Conservation (phyloP, 2,888 invertebrate species). For the Sepiola atlantica region DNA sequence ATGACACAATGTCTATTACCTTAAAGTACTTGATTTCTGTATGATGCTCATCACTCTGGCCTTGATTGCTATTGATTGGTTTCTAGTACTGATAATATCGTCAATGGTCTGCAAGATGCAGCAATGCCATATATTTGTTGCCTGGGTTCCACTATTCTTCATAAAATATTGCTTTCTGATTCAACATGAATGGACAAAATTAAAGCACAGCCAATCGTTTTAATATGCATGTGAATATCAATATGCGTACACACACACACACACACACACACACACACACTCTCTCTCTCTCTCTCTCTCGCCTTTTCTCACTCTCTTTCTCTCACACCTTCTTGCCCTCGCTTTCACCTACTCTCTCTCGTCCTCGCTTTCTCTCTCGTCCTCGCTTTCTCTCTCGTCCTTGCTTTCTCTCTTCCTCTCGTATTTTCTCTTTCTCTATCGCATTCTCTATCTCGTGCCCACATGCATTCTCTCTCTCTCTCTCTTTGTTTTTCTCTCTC, state of each 20-base stretch:
- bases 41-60: not conserved
- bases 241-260: not conserved
- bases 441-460: no score
- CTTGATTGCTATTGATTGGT: conserved; percentile 20
- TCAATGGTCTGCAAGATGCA: not conserved
- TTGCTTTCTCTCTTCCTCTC: no score
- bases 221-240: not conserved
- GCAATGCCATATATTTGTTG: not conserved
- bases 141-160: conserved; percentile 4
- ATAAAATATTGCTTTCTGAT: conserved; percentile 20
- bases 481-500: no score
- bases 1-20: not conserved
- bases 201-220: not conserved
- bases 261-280: not conserved
- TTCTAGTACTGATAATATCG: not conserved
- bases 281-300: no score
- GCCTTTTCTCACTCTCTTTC: no score
- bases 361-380: no score
- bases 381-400: no score
- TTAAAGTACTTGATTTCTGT: not conserved
- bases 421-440: no score
- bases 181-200: not conserved
- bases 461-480: no score
- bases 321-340: no score
- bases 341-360: no score